Evolutionary conservation across 2,888 invertebrate species (phyloP).

Genomic region (Heliconius ismenius): DNA sequence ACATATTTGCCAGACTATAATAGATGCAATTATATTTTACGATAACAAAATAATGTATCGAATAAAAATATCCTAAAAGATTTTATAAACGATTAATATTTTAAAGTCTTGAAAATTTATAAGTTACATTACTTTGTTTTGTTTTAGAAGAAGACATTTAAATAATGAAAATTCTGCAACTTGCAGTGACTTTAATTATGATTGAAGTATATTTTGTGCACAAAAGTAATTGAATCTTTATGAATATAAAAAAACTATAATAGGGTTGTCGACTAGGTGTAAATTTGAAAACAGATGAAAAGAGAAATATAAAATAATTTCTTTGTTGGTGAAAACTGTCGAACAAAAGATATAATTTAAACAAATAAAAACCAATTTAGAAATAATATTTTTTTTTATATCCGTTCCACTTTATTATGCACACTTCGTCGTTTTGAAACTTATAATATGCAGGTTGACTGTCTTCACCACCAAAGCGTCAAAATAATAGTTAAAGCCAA

Average conservation of each 20-base stretch:
- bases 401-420: too few relatives aligned
- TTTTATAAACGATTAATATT: too few relatives aligned
- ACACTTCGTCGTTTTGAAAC: too few relatives aligned
- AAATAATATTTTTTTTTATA: too few relatives aligned
- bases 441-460: too few relatives aligned
- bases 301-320: not conserved
- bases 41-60: too few relatives aligned
- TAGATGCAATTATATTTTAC: too few relatives aligned
- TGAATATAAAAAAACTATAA: not conserved
- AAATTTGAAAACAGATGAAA: not conserved
- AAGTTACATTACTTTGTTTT: not conserved
- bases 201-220: constrained; percentile 16
- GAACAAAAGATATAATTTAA: too few relatives aligned
- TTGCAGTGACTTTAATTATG: not conserved
- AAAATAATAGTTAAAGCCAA: not conserved
- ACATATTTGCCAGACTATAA: too few relatives aligned
- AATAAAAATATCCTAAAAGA: too few relatives aligned
- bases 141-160: not conserved
- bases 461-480: not conserved
- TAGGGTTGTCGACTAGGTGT: not conserved
- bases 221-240: constrained; percentile 1
- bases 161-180: not conserved
- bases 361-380: too few relatives aligned
- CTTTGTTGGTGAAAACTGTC: not conserved
- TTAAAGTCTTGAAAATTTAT: too few relatives aligned